Evolutionary conservation across 1,140 invertebrate species (phyloP).

Genomic region (Asobara japonica): DNA sequence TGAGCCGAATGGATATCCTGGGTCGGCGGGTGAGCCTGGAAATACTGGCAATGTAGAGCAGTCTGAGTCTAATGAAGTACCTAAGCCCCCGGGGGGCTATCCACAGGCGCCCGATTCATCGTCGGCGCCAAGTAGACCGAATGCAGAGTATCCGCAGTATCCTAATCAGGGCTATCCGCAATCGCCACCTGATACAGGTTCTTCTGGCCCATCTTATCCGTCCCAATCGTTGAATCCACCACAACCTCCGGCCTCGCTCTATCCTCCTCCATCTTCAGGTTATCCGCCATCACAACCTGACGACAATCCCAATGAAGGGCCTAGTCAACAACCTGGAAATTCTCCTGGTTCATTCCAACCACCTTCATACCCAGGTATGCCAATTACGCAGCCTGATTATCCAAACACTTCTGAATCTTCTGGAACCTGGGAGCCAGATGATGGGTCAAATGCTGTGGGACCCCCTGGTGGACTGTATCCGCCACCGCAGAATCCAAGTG

Average conservation of each 20-base stretch:
- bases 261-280: neutral
- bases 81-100: conserved; percentile 19
- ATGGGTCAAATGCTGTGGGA: neutral
- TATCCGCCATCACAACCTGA: neutral
- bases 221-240: neutral
- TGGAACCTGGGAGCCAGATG: neutral
- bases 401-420: neutral
- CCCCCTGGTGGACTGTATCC: conserved; percentile 13
- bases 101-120: neutral
- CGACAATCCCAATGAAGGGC: neutral
- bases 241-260: neutral
- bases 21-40: conserved; percentile 16
- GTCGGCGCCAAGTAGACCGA: neutral
- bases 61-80: conserved; percentile 12
- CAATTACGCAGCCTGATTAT: neutral
- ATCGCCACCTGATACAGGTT: neutral
- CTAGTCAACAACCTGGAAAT: neutral
- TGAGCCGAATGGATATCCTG: conserved; percentile 9
- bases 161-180: conserved; percentile 1
- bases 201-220: conserved; percentile 17
- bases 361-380: neutral
- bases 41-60: neutral
- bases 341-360: neutral
- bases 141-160: neutral
- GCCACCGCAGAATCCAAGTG: neutral